A percentile compares a stretch with the other conserved stretches of the same genome.
These are phyloP conservation scores for Rhynchonema sp. DNA, from an alignment of 2,888 invertebrate genomes.

Conservation along the genomic window DNA sequence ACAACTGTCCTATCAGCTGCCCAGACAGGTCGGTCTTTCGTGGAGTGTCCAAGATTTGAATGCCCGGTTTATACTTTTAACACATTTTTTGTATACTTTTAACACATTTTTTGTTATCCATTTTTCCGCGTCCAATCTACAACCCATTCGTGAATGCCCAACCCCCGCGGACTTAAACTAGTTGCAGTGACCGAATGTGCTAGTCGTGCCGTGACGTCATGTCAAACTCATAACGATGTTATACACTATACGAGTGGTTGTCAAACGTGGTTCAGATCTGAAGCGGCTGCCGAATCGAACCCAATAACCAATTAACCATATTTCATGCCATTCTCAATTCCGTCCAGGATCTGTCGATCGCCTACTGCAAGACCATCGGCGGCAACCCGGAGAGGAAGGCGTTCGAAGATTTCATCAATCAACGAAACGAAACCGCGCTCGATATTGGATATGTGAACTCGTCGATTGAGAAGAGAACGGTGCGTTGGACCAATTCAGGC, in stretches of 20 bases:
- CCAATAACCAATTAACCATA: too few relatives aligned
- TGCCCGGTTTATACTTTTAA: slow-evolving; percentile 9
- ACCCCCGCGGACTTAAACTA: too few relatives aligned
- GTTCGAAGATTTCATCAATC: slow-evolving; percentile 80
- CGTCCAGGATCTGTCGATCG: slow-evolving; percentile 3
- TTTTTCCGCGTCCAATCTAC: too few relatives aligned
- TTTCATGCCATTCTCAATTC: slow-evolving; percentile 1
- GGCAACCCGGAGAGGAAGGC: slow-evolving; percentile 22
- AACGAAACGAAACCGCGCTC: slow-evolving; percentile 79
- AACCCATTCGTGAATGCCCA: too few relatives aligned
- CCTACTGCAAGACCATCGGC: slow-evolving; percentile 5
- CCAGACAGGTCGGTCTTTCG: slow-evolving; percentile 48
- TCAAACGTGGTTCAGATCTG: too few relatives aligned
- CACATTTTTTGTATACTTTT: background rate
- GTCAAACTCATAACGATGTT: too few relatives aligned
- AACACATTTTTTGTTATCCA: background rate
- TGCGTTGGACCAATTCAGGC: too few relatives aligned
- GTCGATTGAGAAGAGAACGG: slow-evolving; percentile 27
- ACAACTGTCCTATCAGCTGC: slow-evolving; percentile 67
- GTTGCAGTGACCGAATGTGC: too few relatives aligned
- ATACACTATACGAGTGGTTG: too few relatives aligned
- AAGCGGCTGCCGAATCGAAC: too few relatives aligned
- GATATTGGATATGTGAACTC: slow-evolving; percentile 56
- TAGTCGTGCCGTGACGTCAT: too few relatives aligned
- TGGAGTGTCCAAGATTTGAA: slow-evolving; percentile 20